phyloP scores from a whole-genome alignment of 2,113 vertebrate genomes.

The Pseudorhombus dupliciocellatus region DNA sequence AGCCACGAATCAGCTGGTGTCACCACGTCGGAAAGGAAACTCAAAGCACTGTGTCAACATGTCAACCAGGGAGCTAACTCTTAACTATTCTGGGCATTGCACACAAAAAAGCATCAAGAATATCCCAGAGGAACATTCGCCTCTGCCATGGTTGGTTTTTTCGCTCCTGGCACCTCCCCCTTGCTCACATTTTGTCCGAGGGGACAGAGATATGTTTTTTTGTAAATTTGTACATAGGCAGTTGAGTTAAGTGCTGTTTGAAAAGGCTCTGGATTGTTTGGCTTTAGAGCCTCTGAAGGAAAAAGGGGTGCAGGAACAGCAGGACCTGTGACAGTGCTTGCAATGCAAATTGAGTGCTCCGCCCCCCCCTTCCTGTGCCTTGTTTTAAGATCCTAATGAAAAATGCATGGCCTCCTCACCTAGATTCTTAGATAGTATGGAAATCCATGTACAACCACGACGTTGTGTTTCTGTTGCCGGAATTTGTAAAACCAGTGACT shows the following conservation, averaged over 20 bases:
- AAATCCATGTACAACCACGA: constrained; percentile 41
- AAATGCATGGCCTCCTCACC: constrained; percentile 80
- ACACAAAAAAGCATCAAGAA: constrained; percentile 49
- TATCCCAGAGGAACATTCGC: constrained; percentile 34
- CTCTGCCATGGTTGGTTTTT: constrained; percentile 59
- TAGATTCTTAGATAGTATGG: constrained; percentile 57
- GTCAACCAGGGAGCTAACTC: constrained; percentile 50
- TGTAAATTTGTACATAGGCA: constrained; percentile 76
- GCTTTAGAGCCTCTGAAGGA: constrained; percentile 59
- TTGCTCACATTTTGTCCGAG: constrained; percentile 59
- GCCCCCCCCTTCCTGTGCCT: constrained; percentile 81
- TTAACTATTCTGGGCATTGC: constrained; percentile 43
- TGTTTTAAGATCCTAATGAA: constrained; percentile 78
- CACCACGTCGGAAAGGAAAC: constrained; percentile 44
- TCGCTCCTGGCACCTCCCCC: constrained; percentile 44
- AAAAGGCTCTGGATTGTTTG: constrained; percentile 59
- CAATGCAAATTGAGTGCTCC: constrained; percentile 76
- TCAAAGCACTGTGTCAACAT: constrained; percentile 59
- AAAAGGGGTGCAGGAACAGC: constrained; percentile 58
- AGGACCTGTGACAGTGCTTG: constrained; percentile 71
- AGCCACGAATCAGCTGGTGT: constrained; percentile 59
- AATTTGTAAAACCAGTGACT: constrained; percentile 55
- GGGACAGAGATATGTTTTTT: constrained; percentile 60
- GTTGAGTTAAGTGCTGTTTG: constrained; percentile 65
- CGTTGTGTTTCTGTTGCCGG: constrained; percentile 53